Evolutionary conservation across 2,888 invertebrate genomes (phyloP).

Genomic region (Agrochola lychnidis): DNA sequence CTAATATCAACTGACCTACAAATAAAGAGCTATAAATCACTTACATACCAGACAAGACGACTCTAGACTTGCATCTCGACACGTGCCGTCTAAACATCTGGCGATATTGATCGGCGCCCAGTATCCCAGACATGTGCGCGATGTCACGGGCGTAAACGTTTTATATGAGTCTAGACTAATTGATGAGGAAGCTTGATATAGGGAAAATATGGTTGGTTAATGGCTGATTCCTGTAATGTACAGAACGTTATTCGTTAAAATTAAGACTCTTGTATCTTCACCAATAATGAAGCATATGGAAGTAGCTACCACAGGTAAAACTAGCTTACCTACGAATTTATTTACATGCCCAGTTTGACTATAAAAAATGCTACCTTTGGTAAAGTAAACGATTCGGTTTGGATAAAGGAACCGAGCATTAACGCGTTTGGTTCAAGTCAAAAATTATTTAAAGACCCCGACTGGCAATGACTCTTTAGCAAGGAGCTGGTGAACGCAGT

Average conservation of each 20-base stretch:
- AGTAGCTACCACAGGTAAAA: no score
- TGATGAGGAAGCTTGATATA: not conserved
- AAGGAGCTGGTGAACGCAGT: not conserved
- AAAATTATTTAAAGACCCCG: not conserved
- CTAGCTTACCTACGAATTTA: no score
- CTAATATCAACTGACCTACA: not conserved
- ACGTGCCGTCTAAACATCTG: conserved; percentile 34
- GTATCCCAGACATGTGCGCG: conserved; percentile 11
- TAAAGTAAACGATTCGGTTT: no score
- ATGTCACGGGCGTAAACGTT: conserved; percentile 24
- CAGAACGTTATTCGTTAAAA: no score
- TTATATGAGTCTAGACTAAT: not conserved
- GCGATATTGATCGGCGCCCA: conserved; percentile 29
- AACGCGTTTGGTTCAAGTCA: not conserved
- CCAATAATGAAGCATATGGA: no score
- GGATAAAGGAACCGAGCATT: no score
- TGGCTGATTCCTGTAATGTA: no score
- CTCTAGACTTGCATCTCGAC: conserved; percentile 1
- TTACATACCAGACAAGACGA: conserved; percentile 19
- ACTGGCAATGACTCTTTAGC: not conserved
- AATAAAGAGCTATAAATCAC: conserved; percentile 28
- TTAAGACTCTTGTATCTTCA: no score
- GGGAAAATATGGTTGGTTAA: no score
- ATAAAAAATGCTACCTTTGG: no score
- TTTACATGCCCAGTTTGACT: no score